phyloP scores from a whole-genome alignment of 2,888 invertebrate species.

The Theodoxus fluviatilis region DNA sequence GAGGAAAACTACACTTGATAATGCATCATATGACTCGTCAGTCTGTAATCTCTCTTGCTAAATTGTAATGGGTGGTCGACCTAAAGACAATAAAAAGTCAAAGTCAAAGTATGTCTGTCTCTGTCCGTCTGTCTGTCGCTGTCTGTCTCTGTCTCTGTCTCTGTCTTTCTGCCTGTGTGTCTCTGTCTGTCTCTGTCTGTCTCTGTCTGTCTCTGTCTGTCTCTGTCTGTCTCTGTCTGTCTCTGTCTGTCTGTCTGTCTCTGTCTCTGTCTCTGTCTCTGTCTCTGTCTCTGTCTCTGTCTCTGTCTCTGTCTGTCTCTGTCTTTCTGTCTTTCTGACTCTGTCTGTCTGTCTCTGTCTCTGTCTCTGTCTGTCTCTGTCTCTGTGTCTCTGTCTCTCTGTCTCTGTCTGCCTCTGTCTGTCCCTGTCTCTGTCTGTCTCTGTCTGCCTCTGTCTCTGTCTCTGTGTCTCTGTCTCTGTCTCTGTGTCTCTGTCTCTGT shows the following conservation, averaged over 20 bases:
- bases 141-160: neutral
- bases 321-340: neutral
- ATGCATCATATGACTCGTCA: too few species aligned
- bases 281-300: neutral
- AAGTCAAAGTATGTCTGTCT: neutral
- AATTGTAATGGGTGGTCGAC: neutral
- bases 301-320: neutral
- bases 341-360: neutral
- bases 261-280: neutral
- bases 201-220: neutral
- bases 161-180: neutral
- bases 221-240: neutral
- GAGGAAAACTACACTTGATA: too few species aligned
- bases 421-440: neutral
- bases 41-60: neutral
- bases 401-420: constrained; percentile 9
- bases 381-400: neutral
- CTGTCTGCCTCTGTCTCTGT: neutral
- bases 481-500: neutral
- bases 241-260: neutral
- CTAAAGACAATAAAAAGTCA: too few species aligned
- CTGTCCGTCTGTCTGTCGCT: neutral
- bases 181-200: constrained; percentile 4
- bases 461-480: constrained; percentile 10
- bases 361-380: neutral